A percentile compares a stretch with the other conserved stretches of the same genome.
Evolutionary conservation across 2,797 vertebrate species (phyloP).

Genomic region (Paguma larvata): DNA sequence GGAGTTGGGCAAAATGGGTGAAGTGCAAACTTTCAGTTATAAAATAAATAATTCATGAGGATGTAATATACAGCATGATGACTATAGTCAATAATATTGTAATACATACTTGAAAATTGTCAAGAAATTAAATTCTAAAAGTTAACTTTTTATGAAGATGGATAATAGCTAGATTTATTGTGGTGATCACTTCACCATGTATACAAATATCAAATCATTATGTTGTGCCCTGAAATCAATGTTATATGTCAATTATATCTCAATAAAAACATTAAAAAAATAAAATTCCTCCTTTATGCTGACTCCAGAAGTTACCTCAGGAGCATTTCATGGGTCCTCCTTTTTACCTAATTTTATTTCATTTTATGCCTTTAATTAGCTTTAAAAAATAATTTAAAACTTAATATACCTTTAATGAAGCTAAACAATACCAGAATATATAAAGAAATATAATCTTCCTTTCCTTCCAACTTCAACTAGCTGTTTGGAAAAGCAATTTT

Average conservation of each 20-base stretch:
- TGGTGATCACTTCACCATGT: neutral
- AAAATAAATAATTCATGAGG: neutral
- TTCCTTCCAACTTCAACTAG: neutral
- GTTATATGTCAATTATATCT: neutral
- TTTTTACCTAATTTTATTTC: neutral
- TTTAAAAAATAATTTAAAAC: neutral
- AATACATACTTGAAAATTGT: neutral
- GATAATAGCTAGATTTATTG: neutral
- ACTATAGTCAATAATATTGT: neutral
- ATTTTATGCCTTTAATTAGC: neutral
- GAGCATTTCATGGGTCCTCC: neutral
- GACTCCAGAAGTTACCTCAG: neutral
- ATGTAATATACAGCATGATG: neutral
- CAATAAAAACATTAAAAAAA: neutral
- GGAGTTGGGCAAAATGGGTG: neutral
- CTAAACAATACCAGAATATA: neutral
- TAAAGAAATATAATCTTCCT: neutral
- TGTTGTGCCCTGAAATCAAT: neutral
- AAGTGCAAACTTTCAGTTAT: neutral
- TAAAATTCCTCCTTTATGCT: neutral
- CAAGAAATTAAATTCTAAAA: neutral
- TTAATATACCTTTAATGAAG: neutral
- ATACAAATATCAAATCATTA: neutral
- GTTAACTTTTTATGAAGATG: neutral
- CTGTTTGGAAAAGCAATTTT: neutral